A percentile compares a stretch with the other conserved stretches of the same genome.
phyloP scores from a whole-genome alignment of 2,797 vertebrate species.

The Novumbra hubbsi region DNA sequence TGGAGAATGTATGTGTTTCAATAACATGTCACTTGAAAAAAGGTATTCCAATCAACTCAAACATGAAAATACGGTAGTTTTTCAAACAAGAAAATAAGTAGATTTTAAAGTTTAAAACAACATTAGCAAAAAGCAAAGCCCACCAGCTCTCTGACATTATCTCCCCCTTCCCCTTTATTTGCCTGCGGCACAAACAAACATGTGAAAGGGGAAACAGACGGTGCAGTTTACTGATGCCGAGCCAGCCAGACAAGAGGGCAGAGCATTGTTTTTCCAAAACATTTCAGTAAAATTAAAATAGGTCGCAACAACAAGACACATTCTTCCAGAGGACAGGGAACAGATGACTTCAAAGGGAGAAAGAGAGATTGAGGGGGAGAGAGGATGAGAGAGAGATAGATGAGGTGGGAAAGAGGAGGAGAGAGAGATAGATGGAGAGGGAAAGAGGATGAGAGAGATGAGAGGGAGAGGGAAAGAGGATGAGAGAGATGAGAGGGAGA shows the following conservation, averaged over 20 bases:
- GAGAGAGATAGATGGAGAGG: constrained; percentile 6
- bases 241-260: constrained; percentile 34
- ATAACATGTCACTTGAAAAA: background rate
- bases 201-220: constrained; percentile 55
- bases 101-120: constrained; percentile 27
- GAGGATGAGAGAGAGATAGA: constrained; percentile 36
- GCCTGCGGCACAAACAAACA: constrained; percentile 57
- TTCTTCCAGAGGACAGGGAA: constrained; percentile 17
- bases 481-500: constrained; percentile 7
- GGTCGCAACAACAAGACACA: constrained; percentile 23
- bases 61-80: constrained; percentile 18
- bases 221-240: constrained; percentile 24
- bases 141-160: background rate
- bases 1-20: background rate
- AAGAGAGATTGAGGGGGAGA: constrained; percentile 7
- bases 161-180: constrained; percentile 1
- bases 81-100: constrained; percentile 8
- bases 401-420: no score
- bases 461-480: no score
- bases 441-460: constrained; percentile 23
- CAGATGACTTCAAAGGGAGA: constrained; percentile 29
- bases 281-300: constrained; percentile 26
- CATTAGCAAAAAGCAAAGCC: constrained; percentile 11
- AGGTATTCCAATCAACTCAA: background rate
- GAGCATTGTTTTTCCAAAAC: constrained; percentile 21